These are phyloP conservation scores for Blastobasis adustella DNA, from an alignment of 2,888 invertebrate species.

Conservation along the genomic window DNA sequence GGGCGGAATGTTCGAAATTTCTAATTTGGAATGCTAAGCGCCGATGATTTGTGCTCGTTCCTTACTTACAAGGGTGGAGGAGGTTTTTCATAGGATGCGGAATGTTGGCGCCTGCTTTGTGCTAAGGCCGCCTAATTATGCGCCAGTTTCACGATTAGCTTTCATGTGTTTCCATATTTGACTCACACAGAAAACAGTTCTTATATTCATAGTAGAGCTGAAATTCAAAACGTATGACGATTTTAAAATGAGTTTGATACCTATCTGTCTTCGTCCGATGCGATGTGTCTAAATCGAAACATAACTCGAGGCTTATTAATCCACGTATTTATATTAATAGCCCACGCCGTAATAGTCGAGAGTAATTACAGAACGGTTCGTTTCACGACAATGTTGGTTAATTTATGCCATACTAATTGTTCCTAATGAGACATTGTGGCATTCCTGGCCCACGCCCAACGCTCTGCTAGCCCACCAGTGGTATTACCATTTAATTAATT, in stretches of 20 bases:
- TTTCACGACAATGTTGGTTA: constrained; percentile 38
- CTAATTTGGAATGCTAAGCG: constrained; percentile 39
- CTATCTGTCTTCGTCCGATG: too few species aligned
- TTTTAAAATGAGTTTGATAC: too few species aligned
- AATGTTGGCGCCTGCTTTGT: too few species aligned
- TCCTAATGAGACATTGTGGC: constrained; percentile 53
- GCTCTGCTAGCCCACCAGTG: constrained; percentile 10
- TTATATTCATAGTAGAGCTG: too few species aligned
- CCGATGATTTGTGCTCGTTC: constrained; percentile 52
- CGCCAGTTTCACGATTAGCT: too few species aligned
- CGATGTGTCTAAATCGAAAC: too few species aligned
- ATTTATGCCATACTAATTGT: constrained; percentile 64
- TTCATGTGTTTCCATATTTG: too few species aligned
- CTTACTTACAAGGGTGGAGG: background rate
- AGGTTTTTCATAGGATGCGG: background rate
- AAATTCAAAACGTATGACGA: too few species aligned
- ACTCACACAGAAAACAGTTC: too few species aligned
- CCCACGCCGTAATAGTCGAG: constrained; percentile 3
- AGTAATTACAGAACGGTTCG: constrained; percentile 21
- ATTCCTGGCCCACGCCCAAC: constrained; percentile 42
- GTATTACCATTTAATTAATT: constrained; percentile 19
- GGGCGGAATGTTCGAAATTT: constrained; percentile 16
- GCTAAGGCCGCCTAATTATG: too few species aligned
- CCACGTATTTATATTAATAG: background rate
- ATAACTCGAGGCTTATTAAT: background rate